A percentile compares a stretch with the other conserved stretches of the same genome.
Conservation (phyloP, 1,140 invertebrate genomes). For the Drosophila insularis region DNA sequence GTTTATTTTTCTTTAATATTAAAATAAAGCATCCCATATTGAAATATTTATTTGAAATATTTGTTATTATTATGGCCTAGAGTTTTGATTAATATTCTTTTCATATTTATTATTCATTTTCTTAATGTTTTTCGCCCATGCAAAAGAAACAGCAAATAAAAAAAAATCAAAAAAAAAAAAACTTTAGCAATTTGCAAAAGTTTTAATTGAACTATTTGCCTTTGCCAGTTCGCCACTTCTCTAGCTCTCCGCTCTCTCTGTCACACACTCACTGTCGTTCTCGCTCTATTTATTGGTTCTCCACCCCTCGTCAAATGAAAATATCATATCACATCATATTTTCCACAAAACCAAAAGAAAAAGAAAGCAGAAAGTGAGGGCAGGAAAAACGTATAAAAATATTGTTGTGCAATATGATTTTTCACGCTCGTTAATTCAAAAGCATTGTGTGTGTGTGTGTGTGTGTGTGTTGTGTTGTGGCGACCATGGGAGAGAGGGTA, state of each 20-base stretch:
- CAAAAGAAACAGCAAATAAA: background rate
- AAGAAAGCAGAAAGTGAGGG: background rate
- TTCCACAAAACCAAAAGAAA: constrained; percentile 13
- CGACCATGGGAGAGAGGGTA: background rate
- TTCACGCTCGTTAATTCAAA: constrained; percentile 73
- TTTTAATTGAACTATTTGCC: constrained; percentile 53
- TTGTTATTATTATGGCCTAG: constrained; percentile 3
- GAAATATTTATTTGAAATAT: constrained; percentile 7
- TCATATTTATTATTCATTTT: constrained; percentile 53
- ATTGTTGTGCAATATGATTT: constrained; percentile 70
- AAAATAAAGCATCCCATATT: background rate
- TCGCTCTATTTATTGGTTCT: background rate
- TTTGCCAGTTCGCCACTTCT: constrained; percentile 16
- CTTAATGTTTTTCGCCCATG: constrained; percentile 14
- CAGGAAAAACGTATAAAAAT: constrained; percentile 6
- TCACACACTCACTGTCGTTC: background rate
- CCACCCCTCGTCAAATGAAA: background rate
- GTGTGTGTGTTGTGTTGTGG: constrained; percentile 15
- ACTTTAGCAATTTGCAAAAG: constrained; percentile 56
- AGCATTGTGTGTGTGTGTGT: constrained; percentile 45
- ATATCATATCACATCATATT: constrained; percentile 19
- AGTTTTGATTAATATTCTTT: constrained; percentile 5
- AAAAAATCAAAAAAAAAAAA: background rate
- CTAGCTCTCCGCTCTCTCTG: background rate
- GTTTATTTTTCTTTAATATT: background rate